A percentile compares a stretch with the other conserved stretches of the same genome.
Conservation (phyloP, 2,113 vertebrate genomes). For the Ancistrus triradiatus region DNA sequence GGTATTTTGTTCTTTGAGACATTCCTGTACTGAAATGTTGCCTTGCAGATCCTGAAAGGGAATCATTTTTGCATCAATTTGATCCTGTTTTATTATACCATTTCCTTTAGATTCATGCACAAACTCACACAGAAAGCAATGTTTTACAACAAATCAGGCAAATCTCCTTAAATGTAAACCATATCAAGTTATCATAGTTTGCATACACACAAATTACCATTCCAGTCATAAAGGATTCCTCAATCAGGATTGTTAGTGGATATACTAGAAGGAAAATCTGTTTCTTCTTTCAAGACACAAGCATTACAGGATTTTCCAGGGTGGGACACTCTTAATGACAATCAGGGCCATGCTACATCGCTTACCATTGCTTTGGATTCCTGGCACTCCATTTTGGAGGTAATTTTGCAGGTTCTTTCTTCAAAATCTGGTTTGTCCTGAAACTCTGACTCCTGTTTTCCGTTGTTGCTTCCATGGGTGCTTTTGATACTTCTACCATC, state of each 20-base stretch:
- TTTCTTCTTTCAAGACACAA: slow-evolving; percentile 22
- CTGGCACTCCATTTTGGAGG: slow-evolving; percentile 29
- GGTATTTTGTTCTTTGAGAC: slow-evolving; percentile 27
- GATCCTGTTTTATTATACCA: background rate
- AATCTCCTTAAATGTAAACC: background rate
- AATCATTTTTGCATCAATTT: slow-evolving; percentile 50
- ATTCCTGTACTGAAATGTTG: slow-evolving; percentile 44
- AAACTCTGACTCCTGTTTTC: slow-evolving; percentile 30
- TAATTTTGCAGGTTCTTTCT: slow-evolving; percentile 9
- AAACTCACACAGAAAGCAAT: background rate
- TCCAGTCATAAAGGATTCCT: background rate
- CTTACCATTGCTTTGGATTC: slow-evolving; percentile 61
- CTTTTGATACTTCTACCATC: slow-evolving; percentile 1
- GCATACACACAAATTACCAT: background rate
- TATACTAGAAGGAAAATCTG: slow-evolving; percentile 6
- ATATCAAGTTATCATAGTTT: slow-evolving; percentile 17
- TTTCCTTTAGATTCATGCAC: background rate
- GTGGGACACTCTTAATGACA: slow-evolving; percentile 19
- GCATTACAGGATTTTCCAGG: slow-evolving; percentile 43
- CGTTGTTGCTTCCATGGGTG: background rate
- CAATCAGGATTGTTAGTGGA: slow-evolving; percentile 40
- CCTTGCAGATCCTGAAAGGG: slow-evolving; percentile 54
- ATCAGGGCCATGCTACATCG: slow-evolving; percentile 53
- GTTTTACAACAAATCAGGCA: slow-evolving; percentile 16
- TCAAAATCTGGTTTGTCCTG: slow-evolving; percentile 30